Base-by-base conservation (phyloP, 1,140 invertebrate species). In the Psilanteris sp. region DNA sequence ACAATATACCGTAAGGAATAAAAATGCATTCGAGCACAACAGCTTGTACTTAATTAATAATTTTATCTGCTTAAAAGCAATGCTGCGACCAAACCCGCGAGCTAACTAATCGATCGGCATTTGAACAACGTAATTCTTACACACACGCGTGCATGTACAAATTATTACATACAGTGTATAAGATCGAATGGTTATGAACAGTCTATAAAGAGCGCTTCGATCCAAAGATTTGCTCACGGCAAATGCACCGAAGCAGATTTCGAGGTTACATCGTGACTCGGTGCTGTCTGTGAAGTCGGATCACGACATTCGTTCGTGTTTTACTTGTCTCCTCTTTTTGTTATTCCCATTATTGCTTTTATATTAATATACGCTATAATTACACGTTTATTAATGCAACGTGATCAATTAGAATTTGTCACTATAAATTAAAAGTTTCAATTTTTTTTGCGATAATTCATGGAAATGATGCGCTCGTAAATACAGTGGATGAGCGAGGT, bases 191-290 rank as follows among this genome's bases (percentile, higher is more conserved):
- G 66, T 79, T 77, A 81, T 77, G 57, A 61, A 77, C 71, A 62
- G 55, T 78, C 70, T 71, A 71, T 76, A 79, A 79, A 81, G 67
- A 70, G 55, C 55, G 48, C 52, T 71, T 52, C 64, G 68, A 77
- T 79, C 36, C 64, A 32, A 75, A 79, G 79, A 81, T 81, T 81
- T 79, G 78, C 80, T 81, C 73, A 77, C 59, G 78, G 78, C 78
- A 79, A 77, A 77, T 68, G 68, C 62, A 57, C 43, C 67, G 66
- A 20, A 67, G 46, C 44, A 80, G 67, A 72, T 81, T 82, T 78
- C 80, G 73, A 81, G 57, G 76, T 72, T 80, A 64, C 54, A 78
- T 82, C 81, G 81, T 83, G 78, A 84, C 78, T 79, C 57, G 80
- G 64, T 70, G 52, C 67, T 44, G 62, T 66, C 72, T 66, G 61